Evolutionary conservation across 2,797 vertebrate species (phyloP).

Genomic region (Acridotheres tristis): DNA sequence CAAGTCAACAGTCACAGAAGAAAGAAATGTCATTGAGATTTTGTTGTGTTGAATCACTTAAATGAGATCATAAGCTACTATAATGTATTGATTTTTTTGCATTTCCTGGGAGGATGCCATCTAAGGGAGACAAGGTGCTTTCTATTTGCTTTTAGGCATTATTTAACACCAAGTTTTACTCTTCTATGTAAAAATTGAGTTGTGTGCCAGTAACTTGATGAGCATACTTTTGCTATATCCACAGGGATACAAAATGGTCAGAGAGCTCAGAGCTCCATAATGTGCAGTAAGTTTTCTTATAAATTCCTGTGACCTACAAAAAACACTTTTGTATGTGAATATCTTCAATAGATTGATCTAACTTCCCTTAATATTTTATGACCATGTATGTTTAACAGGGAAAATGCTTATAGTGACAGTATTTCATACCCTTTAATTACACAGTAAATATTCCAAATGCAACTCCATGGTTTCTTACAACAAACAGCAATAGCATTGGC

Average conservation of each 20-base stretch:
- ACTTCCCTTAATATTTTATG: constrained; percentile 44
- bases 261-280: not conserved
- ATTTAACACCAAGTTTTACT: constrained; percentile 40
- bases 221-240: constrained; percentile 1
- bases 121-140: constrained; percentile 43
- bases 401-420: not conserved
- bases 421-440: constrained; percentile 25
- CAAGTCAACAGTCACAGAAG: not conserved
- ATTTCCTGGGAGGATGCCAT: constrained; percentile 35
- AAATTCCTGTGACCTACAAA: constrained; percentile 44
- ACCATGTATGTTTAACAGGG: constrained; percentile 20
- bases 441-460: constrained; percentile 4
- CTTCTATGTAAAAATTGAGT: not conserved
- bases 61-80: constrained; percentile 47
- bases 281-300: not conserved
- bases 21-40: constrained; percentile 28
- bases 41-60: constrained; percentile 38
- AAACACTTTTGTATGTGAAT: not conserved
- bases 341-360: constrained; percentile 22
- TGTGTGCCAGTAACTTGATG: constrained; percentile 1
- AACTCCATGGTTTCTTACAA: not conserved
- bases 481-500: not conserved
- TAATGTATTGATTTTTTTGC: constrained; percentile 28
- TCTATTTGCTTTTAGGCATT: constrained; percentile 37
- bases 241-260: not conserved